These are phyloP conservation scores for Mastomys coucha DNA, from an alignment of 2,113 vertebrate genomes.

Conservation along the genomic window DNA sequence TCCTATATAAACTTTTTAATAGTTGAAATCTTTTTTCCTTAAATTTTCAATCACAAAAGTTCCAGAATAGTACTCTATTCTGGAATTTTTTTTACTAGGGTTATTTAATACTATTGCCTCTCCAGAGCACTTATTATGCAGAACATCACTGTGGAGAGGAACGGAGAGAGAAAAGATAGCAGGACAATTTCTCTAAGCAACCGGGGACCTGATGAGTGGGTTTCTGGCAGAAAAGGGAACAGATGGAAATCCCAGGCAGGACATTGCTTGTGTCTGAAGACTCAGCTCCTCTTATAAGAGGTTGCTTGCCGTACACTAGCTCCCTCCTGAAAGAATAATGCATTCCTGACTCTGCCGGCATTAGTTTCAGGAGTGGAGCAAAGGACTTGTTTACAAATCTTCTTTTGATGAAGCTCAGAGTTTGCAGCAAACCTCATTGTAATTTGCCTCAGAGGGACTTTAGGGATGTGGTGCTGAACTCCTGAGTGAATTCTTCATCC, in stretches of 20 bases:
- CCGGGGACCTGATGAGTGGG: neutral
- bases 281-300: neutral
- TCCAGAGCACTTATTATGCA: neutral
- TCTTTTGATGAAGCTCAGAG: neutral
- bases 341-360: neutral
- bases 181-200: neutral
- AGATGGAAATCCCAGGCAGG: slow-evolving; percentile 21
- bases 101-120: neutral
- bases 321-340: neutral
- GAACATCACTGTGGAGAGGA: neutral
- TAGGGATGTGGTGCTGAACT: neutral
- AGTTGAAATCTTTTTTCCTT: neutral
- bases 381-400: neutral
- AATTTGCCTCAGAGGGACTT: neutral
- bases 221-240: slow-evolving; percentile 29
- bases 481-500: slow-evolving; percentile 11
- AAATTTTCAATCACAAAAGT: neutral
- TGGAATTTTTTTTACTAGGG: neutral
- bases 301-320: neutral
- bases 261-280: neutral
- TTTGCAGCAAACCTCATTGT: neutral
- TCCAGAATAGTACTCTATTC: slow-evolving; percentile 48
- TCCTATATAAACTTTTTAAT: neutral
- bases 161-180: neutral
- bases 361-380: neutral